A percentile compares a stretch with the other conserved stretches of the same genome.
phyloP scores from a whole-genome alignment of 1,140 invertebrate species.

The Diprion similis region DNA sequence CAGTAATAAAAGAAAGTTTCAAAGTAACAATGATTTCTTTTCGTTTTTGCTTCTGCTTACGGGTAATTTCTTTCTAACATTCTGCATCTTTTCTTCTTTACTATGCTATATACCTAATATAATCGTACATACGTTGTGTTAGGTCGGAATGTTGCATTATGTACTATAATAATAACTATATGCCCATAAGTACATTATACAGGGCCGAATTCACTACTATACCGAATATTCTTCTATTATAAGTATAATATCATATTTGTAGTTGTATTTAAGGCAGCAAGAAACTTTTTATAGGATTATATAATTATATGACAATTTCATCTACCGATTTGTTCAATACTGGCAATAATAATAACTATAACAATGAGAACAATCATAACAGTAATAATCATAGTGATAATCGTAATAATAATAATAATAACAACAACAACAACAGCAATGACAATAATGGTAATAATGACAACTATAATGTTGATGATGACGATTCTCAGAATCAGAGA shows the following conservation, averaged over 20 bases:
- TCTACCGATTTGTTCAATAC: slow-evolving; percentile 14
- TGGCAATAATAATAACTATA: slow-evolving; percentile 23
- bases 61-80: not conserved
- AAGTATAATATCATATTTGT: slow-evolving; percentile 29
- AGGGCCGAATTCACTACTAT: not conserved
- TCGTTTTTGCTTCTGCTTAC: not conserved
- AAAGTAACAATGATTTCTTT: slow-evolving; percentile 5
- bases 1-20: not conserved
- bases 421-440: not conserved
- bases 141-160: slow-evolving; percentile 7
- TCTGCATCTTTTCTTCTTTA: not conserved
- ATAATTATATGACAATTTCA: slow-evolving; percentile 35
- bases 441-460: too few species aligned
- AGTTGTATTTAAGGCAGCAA: slow-evolving; percentile 50
- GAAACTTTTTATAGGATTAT: slow-evolving; percentile 40
- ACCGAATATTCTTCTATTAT: not conserved
- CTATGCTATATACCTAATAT: not conserved
- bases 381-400: too few species aligned
- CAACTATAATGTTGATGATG: too few species aligned
- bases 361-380: too few species aligned
- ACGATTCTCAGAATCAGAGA: too few species aligned
- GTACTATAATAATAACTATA: not conserved
- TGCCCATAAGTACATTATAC: not conserved
- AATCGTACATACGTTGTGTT: not conserved
- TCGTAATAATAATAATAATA: not conserved